These are phyloP conservation scores for Protosalanx chinensis DNA, from an alignment of 2,797 vertebrate species.

Conservation along the genomic window DNA sequence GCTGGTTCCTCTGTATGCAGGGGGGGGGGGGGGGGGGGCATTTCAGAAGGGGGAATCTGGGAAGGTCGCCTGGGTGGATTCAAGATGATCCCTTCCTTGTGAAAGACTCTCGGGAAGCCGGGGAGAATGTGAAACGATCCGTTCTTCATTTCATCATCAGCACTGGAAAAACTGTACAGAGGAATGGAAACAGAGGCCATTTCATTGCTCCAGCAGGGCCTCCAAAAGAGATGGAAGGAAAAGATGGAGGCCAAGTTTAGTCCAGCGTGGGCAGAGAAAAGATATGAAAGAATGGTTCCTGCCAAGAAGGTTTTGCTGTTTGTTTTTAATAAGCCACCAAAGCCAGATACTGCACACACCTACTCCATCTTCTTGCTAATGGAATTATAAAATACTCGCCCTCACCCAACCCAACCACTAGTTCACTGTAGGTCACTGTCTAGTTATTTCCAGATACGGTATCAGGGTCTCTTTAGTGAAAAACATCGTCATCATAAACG, in stretches of 20 bases:
- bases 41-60: too few relatives aligned
- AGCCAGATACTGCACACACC: neutral
- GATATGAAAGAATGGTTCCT: constrained; percentile 7
- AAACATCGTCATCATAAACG: too few relatives aligned
- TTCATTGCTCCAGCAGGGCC: neutral
- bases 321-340: neutral
- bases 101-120: neutral
- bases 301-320: constrained; percentile 8
- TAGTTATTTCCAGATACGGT: too few relatives aligned
- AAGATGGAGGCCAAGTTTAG: neutral
- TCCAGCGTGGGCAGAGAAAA: neutral
- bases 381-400: too few relatives aligned
- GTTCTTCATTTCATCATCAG: neutral
- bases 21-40: too few relatives aligned
- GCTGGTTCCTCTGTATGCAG: constrained; percentile 16
- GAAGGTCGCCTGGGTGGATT: neutral
- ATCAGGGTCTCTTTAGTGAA: too few relatives aligned
- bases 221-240: neutral
- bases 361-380: too few relatives aligned
- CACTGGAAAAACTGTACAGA: neutral
- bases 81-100: neutral
- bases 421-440: too few relatives aligned
- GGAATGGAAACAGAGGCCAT: constrained; percentile 2
- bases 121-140: neutral
- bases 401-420: too few relatives aligned